Conservation (phyloP, 2,888 invertebrate species). For the Ochlodes sylvanus region DNA sequence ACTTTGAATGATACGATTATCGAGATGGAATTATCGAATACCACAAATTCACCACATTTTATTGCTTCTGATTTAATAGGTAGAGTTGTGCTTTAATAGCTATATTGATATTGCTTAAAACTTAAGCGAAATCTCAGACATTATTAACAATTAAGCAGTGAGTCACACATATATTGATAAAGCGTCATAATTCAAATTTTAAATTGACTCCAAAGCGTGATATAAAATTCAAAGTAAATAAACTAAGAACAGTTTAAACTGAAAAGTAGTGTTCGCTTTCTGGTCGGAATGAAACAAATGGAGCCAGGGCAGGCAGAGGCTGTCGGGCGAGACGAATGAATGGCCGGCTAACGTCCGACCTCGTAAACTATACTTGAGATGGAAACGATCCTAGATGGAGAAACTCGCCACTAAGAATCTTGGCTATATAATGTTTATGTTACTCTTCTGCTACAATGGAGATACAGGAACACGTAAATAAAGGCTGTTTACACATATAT, state of each 20-base stretch:
- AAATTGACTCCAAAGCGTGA: too few species aligned
- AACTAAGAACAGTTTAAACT: slow-evolving; percentile 23
- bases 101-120: too few species aligned
- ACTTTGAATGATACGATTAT: background rate
- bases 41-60: too few species aligned
- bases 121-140: too few species aligned
- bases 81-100: too few species aligned
- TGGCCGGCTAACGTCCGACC: slow-evolving; percentile 31
- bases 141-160: too few species aligned
- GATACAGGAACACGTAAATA: too few species aligned
- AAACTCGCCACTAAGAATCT: slow-evolving; percentile 4
- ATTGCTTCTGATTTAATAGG: too few species aligned
- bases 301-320: slow-evolving; percentile 17
- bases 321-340: slow-evolving; percentile 34
- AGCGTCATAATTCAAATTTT: too few species aligned
- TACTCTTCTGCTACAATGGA: background rate
- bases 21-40: background rate
- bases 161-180: too few species aligned
- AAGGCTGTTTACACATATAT: too few species aligned
- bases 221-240: background rate
- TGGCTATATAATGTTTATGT: background rate
- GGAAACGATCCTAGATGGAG: slow-evolving; percentile 2
- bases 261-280: slow-evolving; percentile 27
- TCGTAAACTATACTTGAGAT: slow-evolving; percentile 25
- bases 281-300: slow-evolving; percentile 34